Evolutionary conservation across 2,888 invertebrate genomes (phyloP).

Genomic region (Melieria picta): DNA sequence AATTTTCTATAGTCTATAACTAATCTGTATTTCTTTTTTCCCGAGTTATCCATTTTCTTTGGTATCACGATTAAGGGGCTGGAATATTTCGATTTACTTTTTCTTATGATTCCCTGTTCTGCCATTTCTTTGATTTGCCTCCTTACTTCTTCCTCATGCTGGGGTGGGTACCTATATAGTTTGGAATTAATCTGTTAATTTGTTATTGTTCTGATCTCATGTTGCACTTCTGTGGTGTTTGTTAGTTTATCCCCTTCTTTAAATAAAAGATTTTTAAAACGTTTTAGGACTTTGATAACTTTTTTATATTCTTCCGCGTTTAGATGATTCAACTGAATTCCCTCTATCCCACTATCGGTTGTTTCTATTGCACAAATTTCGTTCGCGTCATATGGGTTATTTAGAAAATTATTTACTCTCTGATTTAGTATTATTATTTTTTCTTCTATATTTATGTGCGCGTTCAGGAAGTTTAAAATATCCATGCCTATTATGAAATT

Average conservation of each 20-base stretch:
- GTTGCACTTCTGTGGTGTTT: conserved; percentile 20
- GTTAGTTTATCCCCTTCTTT: conserved; percentile 33
- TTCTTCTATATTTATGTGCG: conserved; percentile 22
- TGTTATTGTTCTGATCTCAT: conserved; percentile 32
- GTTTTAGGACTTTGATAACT: conserved; percentile 25
- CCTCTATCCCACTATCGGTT: conserved; percentile 7
- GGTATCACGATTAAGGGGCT: conserved; percentile 32
- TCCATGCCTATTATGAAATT: not conserved
- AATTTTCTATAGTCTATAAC: conserved; percentile 30
- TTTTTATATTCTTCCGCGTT: conserved; percentile 19
- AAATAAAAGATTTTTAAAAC: conserved; percentile 23
- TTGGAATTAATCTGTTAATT: conserved; percentile 33
- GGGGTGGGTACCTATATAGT: conserved; percentile 29
- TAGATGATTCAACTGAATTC: conserved; percentile 22
- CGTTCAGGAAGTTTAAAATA: conserved; percentile 25
- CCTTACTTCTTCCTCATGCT: conserved; percentile 30
- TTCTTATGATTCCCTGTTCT: conserved; percentile 30
- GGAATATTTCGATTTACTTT: conserved; percentile 32
- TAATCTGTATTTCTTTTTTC: conserved; percentile 31
- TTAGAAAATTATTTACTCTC: conserved; percentile 27
- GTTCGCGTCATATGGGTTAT: conserved; percentile 11
- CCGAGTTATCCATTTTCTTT: conserved; percentile 35
- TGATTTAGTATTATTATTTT: conserved; percentile 23
- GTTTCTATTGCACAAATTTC: conserved; percentile 29
- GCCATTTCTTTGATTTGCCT: conserved; percentile 35